These are phyloP conservation scores for Drosophila rubida DNA, from an alignment of 2,888 invertebrate genomes.

Conservation along the genomic window DNA sequence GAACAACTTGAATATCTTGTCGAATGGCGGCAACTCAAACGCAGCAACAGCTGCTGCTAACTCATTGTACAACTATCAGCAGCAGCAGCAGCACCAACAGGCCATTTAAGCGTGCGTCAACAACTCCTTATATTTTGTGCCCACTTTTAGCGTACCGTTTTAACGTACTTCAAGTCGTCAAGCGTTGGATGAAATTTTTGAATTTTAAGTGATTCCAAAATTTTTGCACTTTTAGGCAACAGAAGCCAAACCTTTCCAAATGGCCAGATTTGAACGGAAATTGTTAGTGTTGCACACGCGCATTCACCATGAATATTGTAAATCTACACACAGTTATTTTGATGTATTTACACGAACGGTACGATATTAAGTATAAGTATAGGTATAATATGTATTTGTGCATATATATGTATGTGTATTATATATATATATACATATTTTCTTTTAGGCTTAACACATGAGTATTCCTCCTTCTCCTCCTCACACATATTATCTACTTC, in stretches of 20 bases:
- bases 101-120: constrained; percentile 50
- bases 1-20: constrained; percentile 51
- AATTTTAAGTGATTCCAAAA: constrained; percentile 59
- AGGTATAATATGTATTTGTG: constrained; percentile 39
- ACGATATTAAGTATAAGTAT: constrained; percentile 49
- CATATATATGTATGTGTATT: constrained; percentile 39
- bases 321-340: constrained; percentile 44
- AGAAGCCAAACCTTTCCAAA: constrained; percentile 36
- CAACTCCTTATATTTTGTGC: constrained; percentile 18
- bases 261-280: constrained; percentile 46
- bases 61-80: constrained; percentile 60
- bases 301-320: constrained; percentile 47
- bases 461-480: constrained; percentile 24
- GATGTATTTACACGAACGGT: constrained; percentile 51
- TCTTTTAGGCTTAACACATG: constrained; percentile 53
- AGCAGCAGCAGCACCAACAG: constrained; percentile 66
- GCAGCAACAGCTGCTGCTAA: constrained; percentile 33
- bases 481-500: constrained; percentile 4
- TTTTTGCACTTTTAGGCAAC: constrained; percentile 59
- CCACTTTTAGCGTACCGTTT: constrained; percentile 60
- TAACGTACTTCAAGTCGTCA: constrained; percentile 49
- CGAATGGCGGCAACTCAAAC: constrained; percentile 43
- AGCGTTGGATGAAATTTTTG: constrained; percentile 41
- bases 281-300: constrained; percentile 45
- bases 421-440: constrained; percentile 34